phyloP scores from a whole-genome alignment of 1,140 invertebrate species.

The Ceratina calcarata region DNA sequence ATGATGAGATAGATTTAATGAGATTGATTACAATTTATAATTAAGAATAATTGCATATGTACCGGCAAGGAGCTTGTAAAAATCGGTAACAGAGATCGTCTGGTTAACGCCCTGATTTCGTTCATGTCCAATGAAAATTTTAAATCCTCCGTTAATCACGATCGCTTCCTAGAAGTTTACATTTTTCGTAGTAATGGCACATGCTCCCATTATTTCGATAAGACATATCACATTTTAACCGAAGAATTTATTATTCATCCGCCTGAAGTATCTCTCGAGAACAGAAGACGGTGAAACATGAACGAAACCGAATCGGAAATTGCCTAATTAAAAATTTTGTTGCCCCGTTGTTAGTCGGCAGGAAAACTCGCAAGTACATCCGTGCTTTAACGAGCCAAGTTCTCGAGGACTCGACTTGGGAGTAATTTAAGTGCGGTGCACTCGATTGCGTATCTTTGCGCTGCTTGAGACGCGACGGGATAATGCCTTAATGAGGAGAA shows the following conservation, averaged over 20 bases:
- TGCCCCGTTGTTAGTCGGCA: too few relatives aligned
- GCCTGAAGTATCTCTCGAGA: background rate
- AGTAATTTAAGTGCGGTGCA: too few relatives aligned
- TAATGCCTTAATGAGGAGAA: slow-evolving; percentile 2
- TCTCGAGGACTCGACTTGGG: too few relatives aligned
- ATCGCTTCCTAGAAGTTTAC: background rate
- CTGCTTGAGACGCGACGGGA: background rate
- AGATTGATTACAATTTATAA: background rate
- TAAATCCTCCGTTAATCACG: too few relatives aligned
- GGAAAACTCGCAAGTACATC: too few relatives aligned
- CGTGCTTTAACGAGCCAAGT: too few relatives aligned
- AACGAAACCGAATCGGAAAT: background rate
- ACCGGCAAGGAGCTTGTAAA: slow-evolving; percentile 12
- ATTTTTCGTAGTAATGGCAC: background rate
- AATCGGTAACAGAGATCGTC: background rate
- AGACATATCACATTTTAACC: background rate
- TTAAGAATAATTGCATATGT: background rate
- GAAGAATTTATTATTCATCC: background rate
- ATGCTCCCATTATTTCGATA: too few relatives aligned
- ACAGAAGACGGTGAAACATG: background rate
- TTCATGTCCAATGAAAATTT: slow-evolving; percentile 40
- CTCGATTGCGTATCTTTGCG: too few relatives aligned
- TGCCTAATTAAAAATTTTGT: background rate
- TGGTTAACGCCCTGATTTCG: background rate
- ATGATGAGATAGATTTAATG: background rate